phyloP scores from a whole-genome alignment of 2,113 vertebrate genomes.

The Lanius ludovicianus region DNA sequence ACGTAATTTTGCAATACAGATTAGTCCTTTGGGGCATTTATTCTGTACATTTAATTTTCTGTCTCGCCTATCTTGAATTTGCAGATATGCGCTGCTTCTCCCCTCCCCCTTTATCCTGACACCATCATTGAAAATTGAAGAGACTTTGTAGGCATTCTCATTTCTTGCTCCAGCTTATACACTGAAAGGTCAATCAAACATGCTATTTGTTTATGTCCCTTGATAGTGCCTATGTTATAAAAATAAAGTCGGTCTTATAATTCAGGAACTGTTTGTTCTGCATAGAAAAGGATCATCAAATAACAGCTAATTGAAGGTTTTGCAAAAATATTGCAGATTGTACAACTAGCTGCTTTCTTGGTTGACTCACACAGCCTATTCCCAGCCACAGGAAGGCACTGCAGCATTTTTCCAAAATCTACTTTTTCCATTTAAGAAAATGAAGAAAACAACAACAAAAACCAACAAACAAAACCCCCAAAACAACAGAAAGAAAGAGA shows the following conservation, averaged over 20 bases:
- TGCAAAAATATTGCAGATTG: neutral
- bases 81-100: neutral
- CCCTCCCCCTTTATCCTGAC: neutral
- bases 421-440: neutral
- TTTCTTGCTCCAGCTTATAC: neutral
- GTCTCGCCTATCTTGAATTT: neutral
- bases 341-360: neutral
- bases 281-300: neutral
- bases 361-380: neutral
- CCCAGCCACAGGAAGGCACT: neutral
- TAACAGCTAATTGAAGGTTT: neutral
- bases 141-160: neutral
- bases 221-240: neutral
- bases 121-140: neutral
- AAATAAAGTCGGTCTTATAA: neutral
- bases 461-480: neutral
- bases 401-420: neutral
- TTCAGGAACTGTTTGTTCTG: neutral
- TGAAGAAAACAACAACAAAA: neutral
- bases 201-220: neutral
- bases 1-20: neutral
- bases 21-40: conserved; percentile 20
- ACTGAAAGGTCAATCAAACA: neutral
- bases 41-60: conserved; percentile 11
- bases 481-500: neutral